These are phyloP conservation scores for Cydia strobilella DNA, from an alignment of 1,140 invertebrate genomes.

Conservation along the genomic window DNA sequence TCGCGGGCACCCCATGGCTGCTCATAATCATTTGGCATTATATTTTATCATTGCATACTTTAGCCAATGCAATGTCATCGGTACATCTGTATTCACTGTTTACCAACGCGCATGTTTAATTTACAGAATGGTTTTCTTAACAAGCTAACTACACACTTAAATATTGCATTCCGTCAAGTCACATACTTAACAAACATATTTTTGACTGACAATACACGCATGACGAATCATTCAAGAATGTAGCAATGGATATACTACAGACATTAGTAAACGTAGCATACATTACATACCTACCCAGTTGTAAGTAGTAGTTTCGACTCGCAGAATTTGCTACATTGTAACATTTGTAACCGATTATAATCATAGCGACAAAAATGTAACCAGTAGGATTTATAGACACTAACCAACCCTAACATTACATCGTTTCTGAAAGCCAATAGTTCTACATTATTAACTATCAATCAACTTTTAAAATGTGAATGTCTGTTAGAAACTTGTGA, in stretches of 20 bases:
- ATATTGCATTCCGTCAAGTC: conserved; percentile 78
- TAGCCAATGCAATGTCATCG: conserved; percentile 32
- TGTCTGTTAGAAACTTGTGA: not conserved
- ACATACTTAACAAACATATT: conserved; percentile 51
- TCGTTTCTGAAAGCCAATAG: not conserved
- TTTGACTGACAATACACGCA: conserved; percentile 53
- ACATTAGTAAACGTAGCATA: conserved; percentile 33
- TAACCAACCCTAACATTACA: conserved; percentile 9
- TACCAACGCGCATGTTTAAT: conserved; percentile 54
- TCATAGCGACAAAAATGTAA: not conserved
- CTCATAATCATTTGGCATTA: conserved; percentile 57
- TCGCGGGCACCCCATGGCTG: conserved; percentile 61
- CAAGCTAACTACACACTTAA: conserved; percentile 62
- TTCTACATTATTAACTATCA: not conserved
- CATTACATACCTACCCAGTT: conserved; percentile 35
- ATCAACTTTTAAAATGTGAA: not conserved
- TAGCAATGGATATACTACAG: conserved; percentile 44
- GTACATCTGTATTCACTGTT: conserved; percentile 46
- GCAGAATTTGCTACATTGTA: conserved; percentile 47
- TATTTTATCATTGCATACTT: conserved; percentile 49
- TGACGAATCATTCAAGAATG: conserved; percentile 50
- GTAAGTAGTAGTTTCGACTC: conserved; percentile 7
- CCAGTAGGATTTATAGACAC: conserved; percentile 3
- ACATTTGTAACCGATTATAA: conserved; percentile 36
- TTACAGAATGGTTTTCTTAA: conserved; percentile 50